Percentiles rank a stretch among this genome's conserved stretches.
Conservation (phyloP, 2,888 invertebrate species). For the Orgyia antiqua region DNA sequence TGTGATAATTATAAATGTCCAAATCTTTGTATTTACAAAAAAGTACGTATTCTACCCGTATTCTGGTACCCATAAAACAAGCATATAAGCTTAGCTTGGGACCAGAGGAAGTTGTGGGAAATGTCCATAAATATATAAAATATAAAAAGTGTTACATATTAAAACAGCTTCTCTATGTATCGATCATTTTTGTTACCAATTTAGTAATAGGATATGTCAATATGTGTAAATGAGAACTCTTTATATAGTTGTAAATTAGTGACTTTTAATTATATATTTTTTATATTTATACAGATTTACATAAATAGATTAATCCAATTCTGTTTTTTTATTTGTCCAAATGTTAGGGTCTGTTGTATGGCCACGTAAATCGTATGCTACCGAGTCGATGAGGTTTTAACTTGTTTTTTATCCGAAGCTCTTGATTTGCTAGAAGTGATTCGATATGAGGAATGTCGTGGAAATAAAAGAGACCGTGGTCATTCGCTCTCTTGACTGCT, state of each 20-base stretch:
- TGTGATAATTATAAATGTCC: too few relatives aligned
- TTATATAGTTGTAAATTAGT: slow-evolving; percentile 19
- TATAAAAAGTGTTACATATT: too few relatives aligned
- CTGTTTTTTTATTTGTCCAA: neutral
- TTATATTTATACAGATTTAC: slow-evolving; percentile 29
- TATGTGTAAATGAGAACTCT: too few relatives aligned
- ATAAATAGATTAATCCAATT: slow-evolving; percentile 27
- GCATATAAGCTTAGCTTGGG: too few relatives aligned
- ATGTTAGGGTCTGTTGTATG: slow-evolving; percentile 70
- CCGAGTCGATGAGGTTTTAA: slow-evolving; percentile 78
- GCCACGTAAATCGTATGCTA: slow-evolving; percentile 80
- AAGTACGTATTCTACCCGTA: too few relatives aligned
- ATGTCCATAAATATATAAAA: too few relatives aligned
- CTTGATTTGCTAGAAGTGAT: slow-evolving; percentile 79
- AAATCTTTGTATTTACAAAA: too few relatives aligned
- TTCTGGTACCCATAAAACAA: too few relatives aligned
- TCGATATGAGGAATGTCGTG: slow-evolving; percentile 81
- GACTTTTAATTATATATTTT: slow-evolving; percentile 29
- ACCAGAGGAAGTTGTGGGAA: too few relatives aligned
- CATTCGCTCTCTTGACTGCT: slow-evolving; percentile 72
- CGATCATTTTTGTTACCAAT: too few relatives aligned
- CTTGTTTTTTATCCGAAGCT: slow-evolving; percentile 76
- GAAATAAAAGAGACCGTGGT: slow-evolving; percentile 79
- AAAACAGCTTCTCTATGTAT: too few relatives aligned
- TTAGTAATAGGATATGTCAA: too few relatives aligned